phyloP scores from a whole-genome alignment of 2,113 vertebrate species.

The Coreoperca whiteheadi region DNA sequence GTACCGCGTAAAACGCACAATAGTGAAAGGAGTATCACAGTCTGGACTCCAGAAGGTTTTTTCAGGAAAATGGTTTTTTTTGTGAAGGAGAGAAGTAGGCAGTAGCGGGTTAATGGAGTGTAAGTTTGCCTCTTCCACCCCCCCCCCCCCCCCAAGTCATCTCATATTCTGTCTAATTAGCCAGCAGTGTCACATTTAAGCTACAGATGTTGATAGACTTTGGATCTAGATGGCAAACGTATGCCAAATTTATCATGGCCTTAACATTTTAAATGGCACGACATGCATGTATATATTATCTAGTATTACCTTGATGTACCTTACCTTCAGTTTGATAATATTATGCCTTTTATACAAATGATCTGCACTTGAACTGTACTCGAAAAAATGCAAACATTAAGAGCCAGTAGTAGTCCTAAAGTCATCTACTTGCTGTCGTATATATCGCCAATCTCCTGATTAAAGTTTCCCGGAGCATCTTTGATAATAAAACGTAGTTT shows the following conservation, averaged over 20 bases:
- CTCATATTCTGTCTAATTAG: background rate
- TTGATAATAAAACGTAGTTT: background rate
- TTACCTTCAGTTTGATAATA: constrained; percentile 16
- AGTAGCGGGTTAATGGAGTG: background rate
- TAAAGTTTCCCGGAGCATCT: constrained; percentile 2
- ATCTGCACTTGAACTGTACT: constrained; percentile 33
- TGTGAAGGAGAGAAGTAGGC: background rate
- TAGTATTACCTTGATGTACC: constrained; percentile 4
- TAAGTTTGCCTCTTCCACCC: too few relatives aligned
- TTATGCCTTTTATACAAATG: constrained; percentile 31
- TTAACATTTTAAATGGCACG: constrained; percentile 21
- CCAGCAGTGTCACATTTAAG: background rate
- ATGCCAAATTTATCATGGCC: constrained; percentile 12
- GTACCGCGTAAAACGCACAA: constrained; percentile 50
- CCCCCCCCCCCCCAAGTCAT: background rate
- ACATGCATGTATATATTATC: constrained; percentile 9
- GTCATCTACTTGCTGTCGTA: constrained; percentile 11
- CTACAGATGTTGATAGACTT: background rate
- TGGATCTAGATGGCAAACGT: background rate
- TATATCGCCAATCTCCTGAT: constrained; percentile 30
- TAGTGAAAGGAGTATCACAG: background rate
- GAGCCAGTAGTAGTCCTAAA: background rate
- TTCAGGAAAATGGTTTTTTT: background rate
- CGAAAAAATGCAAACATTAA: constrained; percentile 16
- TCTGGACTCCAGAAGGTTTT: constrained; percentile 2